Base-by-base conservation (phyloP, 2,888 invertebrate genomes). In the Drosophila gaucha region DNA sequence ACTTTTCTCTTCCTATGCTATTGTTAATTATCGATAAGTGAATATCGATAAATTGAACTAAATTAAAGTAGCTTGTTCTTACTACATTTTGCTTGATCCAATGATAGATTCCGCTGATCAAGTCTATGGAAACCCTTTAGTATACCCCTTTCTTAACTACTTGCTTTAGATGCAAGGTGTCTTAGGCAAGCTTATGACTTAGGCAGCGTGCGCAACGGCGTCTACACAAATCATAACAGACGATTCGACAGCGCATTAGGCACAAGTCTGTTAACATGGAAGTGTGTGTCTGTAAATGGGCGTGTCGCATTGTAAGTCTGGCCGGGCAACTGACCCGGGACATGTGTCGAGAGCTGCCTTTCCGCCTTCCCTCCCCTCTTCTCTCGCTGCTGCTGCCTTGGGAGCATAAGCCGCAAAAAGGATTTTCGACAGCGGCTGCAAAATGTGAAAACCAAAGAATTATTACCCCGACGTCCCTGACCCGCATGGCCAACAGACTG, bases 361-460 rank as follows among this genome's bases (percentile, higher is more conserved):
- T 14, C 5, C 35, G 6, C n/a, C 33, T n/a, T n/a, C 31, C 4
- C 33, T 5, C 33, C 18, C 16, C 28, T 18, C 20, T 4, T 5
- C 30, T n/a, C 8, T 6, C 30, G 3, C 44, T 67, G 73, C 59
- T 14, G 49, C 57, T 57, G 65, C 20, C 31, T 46, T 46, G 30
- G 41, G 67, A 78, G 68, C 74, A 78, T 86, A 83, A 83, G 86
- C 83, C 87, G 85, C 82, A 84, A 83, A 86, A 86, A 84, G 87
- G 87, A 86, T 86, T 86, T 83, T 83, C 82, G 82, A 75, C 85
- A 84, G 49, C 38, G 57, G 26, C 49, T 36, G 62, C 49, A 74
- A 73, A 83, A 78, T 84, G 82, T 75, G 79, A 68, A 84, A 78
- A 78, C 75, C 84, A 73, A 86, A 84, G 83, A 83, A 80, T 86